Evolutionary conservation across 2,113 vertebrate genomes (phyloP), one percentile per base, ranked within the genome.

Genomic region (Fulmarus glacialis): DNA sequence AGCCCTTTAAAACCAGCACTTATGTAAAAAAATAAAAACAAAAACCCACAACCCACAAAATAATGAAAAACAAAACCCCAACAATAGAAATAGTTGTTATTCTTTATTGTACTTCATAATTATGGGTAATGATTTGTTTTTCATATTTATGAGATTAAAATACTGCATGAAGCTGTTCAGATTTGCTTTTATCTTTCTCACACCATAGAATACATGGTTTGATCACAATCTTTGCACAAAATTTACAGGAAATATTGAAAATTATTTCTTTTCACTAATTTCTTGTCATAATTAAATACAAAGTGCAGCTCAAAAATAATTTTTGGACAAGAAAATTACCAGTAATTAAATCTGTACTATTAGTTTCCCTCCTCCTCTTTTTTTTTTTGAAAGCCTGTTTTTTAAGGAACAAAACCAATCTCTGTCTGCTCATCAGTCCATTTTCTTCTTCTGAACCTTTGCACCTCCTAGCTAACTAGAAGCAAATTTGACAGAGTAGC

Each of bases 71-170:
- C 43, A 90, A 77, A 88, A 10, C 0, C 17, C 5, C 22, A 58
- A 12, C 47, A 87, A 67, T 15, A 92, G 63, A 82, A 93, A 62
- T 53, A 85, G 63, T 87, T 94, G 20, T 78, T 91, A 63, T 81
- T 78, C 63, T 83, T 73, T 81, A 71, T 63, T 72, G 36, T 68
- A 45, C 32, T 75, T 92, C 48, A 36, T 89, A 85, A 92, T 91
- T 96, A 94, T 7, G 38, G 48, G 32, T 72, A 92, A 80, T 60
- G 13, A 82, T 87, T 93, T 89, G 27, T 14, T 75, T 89, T 93
- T 94, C 34, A 32, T 89, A 82, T 94, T 90, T 89, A 84, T 89
- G n/a, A 71, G 52, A 87, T 48, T 68, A 85, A 86, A 96, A 75
- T 58, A 58, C 43, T 60, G 43, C 82, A 75, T 84, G 43, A 75